Conservation (phyloP, 2,797 vertebrate genomes). For the Gallirallus australis region DNA sequence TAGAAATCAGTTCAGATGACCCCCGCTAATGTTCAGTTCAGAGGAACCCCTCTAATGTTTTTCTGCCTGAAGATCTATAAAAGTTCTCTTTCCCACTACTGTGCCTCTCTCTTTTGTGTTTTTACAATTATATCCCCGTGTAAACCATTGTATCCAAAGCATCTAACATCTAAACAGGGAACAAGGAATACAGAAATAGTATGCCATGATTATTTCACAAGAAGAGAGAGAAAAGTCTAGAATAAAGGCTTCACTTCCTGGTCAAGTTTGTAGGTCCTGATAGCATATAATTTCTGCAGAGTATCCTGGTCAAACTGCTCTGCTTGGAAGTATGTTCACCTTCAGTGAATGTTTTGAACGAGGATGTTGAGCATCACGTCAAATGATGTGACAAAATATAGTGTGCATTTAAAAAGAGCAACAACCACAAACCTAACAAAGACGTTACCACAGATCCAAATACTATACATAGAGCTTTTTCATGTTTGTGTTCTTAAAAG, state of each 20-base stretch:
- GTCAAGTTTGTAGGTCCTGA: not conserved
- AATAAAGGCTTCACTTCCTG: not conserved
- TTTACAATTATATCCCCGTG: not conserved
- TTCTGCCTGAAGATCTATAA: not conserved
- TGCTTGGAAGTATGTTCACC: not conserved
- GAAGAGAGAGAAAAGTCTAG: not conserved
- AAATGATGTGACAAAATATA: not conserved
- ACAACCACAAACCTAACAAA: not conserved
- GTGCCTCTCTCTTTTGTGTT: not conserved
- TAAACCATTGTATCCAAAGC: not conserved
- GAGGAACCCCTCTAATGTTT: not conserved
- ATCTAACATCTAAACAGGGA: not conserved
- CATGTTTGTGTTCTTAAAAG: not conserved
- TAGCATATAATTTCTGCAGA: not conserved
- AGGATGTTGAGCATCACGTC: not conserved
- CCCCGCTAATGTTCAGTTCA: too few relatives aligned
- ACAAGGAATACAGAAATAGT: not conserved
- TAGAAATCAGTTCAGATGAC: not conserved
- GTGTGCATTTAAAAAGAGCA: not conserved
- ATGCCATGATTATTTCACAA: not conserved
- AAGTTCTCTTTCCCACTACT: not conserved
- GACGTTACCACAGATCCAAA: not conserved
- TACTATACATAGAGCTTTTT: not conserved
- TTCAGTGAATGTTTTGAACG: not conserved
- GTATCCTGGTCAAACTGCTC: not conserved